Conservation (phyloP, 2,888 invertebrate genomes). For the Pammene aurita region DNA sequence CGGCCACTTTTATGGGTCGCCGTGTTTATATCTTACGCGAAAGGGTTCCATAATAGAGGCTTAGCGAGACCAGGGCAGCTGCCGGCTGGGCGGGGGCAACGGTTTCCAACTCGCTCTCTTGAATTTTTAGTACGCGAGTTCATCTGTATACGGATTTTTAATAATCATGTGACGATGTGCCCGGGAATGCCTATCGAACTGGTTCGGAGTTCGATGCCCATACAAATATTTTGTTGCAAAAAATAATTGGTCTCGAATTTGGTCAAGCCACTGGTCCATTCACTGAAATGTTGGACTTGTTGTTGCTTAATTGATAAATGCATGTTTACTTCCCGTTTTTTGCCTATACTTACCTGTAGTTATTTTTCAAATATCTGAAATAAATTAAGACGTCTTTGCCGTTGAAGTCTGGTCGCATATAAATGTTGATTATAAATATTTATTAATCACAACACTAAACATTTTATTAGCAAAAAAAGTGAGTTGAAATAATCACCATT, state of each 20-base stretch:
- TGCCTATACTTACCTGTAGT: neutral
- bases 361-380: neutral
- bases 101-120: slow-evolving; percentile 57
- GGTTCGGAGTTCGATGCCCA: slow-evolving; percentile 42
- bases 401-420: no score
- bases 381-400: slow-evolving; percentile 1
- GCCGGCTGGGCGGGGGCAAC: slow-evolving; percentile 69
- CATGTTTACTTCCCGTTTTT: slow-evolving; percentile 34
- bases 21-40: slow-evolving; percentile 58
- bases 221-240: slow-evolving; percentile 41
- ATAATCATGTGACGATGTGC: slow-evolving; percentile 44
- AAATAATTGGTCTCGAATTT: slow-evolving; percentile 37
- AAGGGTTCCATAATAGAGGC: slow-evolving; percentile 65
- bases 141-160: slow-evolving; percentile 45
- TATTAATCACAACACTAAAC: no score
- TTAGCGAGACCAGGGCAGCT: slow-evolving; percentile 67
- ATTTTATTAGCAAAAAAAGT: no score
- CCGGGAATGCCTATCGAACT: slow-evolving; percentile 39
- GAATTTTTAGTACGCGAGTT: slow-evolving; percentile 67
- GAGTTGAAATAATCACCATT: no score
- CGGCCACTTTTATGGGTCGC: slow-evolving; percentile 63
- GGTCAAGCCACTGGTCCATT: slow-evolving; percentile 35
- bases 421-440: no score
- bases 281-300: slow-evolving; percentile 38
- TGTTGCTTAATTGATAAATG: slow-evolving; percentile 38